Base-by-base conservation (phyloP, 2,888 invertebrate genomes). In the Tridacna gigas region DNA sequence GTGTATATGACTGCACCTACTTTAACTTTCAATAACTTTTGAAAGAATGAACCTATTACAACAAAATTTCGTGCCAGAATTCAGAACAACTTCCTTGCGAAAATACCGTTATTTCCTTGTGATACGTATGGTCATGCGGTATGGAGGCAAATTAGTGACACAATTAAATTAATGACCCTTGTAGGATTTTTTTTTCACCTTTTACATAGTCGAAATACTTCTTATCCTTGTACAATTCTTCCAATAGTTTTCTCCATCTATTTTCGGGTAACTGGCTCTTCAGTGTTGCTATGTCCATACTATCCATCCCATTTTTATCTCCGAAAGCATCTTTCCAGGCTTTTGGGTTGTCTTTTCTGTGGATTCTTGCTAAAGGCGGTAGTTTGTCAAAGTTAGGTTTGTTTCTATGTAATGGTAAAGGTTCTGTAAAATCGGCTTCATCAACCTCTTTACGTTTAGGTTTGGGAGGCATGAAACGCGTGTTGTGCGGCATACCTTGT, bases 131-230 rank as follows among this genome's bases (percentile, higher is more conserved):
- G n/a, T n/a, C n/a, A n/a, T n/a, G n/a, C n/a, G n/a, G n/a, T n/a
- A n/a, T n/a, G n/a, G n/a, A n/a, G n/a, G n/a, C n/a, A n/a, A n/a
- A n/a, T n/a, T n/a, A n/a, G n/a, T n/a, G n/a, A n/a, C n/a, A n/a
- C n/a, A n/a, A n/a, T n/a, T n/a, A n/a, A n/a, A n/a, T n/a, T n/a
- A n/a, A n/a, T n/a, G n/a, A n/a, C n/a, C n/a, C n/a, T n/a, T n/a
- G 18, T 51, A 51, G 51, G 13, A 37, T 9, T 37, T n/a, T n/a
- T 85, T 37, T 37, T 88, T 76, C 82, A 91, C 92, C 78, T 86
- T 89, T 89, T 11, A 89, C 89, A 80, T 92, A 91, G 79, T 92
- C 92, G 60, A 92, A 89, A 80, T 91, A 92, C 67, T 90, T 89
- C 80, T 92, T 91, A 75, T 92, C 91, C 12, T 85, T 86, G 76